These are phyloP conservation scores for Leuctra nigra DNA, from an alignment of 2,888 invertebrate species.

Conservation along the genomic window DNA sequence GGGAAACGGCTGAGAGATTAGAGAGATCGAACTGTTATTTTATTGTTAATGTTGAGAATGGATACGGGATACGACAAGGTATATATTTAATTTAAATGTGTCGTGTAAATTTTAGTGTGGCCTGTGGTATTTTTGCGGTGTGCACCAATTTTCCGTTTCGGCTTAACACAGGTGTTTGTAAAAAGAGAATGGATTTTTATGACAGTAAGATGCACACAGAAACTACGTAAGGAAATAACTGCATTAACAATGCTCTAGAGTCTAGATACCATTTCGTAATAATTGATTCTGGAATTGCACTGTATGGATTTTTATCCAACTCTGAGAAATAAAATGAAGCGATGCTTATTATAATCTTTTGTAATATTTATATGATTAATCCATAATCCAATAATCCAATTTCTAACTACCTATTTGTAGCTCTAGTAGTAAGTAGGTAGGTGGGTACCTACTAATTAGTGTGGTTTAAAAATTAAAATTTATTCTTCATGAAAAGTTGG, in stretches of 20 bases:
- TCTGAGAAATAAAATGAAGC: not conserved
- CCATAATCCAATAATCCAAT: too few relatives aligned
- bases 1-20: too few relatives aligned
- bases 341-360: constrained; percentile 3
- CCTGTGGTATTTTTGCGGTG: not conserved
- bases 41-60: constrained; percentile 7
- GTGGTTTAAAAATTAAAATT: too few relatives aligned
- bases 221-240: too few relatives aligned
- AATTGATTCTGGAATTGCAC: constrained; percentile 3
- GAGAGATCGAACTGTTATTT: not conserved
- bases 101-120: not conserved
- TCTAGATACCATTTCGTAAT: not conserved
- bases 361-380: too few relatives aligned
- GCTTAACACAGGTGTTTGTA: not conserved
- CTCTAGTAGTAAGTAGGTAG: too few relatives aligned
- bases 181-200: too few relatives aligned
- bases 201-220: too few relatives aligned
- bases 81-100: not conserved
- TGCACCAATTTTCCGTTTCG: not conserved
- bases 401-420: too few relatives aligned
- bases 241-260: too few relatives aligned
- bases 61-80: not conserved
- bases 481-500: too few relatives aligned
- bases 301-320: not conserved
- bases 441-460: too few relatives aligned